Evolutionary conservation across 2,797 vertebrate species (phyloP), one percentile per base, ranked within the genome.

Genomic region (Zonotrichia albicollis): DNA sequence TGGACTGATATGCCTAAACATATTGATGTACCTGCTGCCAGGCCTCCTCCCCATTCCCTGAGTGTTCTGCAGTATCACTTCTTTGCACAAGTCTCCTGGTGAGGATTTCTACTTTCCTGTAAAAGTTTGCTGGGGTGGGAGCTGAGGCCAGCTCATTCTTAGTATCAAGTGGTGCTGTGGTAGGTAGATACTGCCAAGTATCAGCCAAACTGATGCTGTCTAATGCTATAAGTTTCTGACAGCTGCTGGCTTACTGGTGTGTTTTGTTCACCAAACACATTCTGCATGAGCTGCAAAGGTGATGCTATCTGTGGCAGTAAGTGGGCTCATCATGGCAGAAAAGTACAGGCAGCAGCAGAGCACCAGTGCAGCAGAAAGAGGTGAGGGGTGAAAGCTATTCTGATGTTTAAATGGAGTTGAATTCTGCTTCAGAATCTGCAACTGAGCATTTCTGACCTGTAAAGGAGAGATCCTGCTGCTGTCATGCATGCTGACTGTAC

Each of bases 201-300:
- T 55, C 77, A 77, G 67, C 64, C 89, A 87, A 86, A 82, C 57
- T 23, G 40, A 61, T 74, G 73, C 36, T 65, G 3, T 65, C 90
- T 86, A 88, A 88, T 76, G 67, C 70, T 71, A 0, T 90, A 95
- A 86, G 50, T 79, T 82, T 73, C 85, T 88, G 79, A 67, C 53
- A 91, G 74, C 55, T 86, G 25, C 42, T 93, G 70, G 20, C 45
- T 76, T 82, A 20, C 40, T 88, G 71, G 30, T 76, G 32, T 18
- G 55, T 91, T 89, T 92, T 88, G 60, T 78, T 81, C 76, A 77
- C 42, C 6, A 25, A 68, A 34, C 11, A 14, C 53, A 40, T 84
- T 93, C 91, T 87, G 67, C 73, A 57, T 65, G 67, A 84, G 36
- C 70, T 78, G 38, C 36, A 88, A 55, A 78, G 48, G 89, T 65